phyloP scores from a whole-genome alignment of 2,113 vertebrate genomes.

The Tricholaema leucomelas region DNA sequence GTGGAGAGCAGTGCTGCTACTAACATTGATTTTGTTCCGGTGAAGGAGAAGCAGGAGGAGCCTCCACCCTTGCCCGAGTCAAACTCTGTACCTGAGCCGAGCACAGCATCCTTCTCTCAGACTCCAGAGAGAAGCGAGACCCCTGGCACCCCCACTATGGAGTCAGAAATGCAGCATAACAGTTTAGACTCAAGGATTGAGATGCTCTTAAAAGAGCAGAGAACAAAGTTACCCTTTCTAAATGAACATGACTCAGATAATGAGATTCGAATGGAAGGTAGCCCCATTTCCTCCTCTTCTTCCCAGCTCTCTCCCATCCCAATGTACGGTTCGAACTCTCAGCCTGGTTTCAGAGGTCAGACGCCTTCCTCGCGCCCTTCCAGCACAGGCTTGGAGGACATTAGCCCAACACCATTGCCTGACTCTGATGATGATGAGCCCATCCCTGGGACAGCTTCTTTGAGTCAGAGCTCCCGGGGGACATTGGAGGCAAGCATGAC shows the following conservation, averaged over 20 bases:
- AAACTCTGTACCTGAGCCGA: conserved; percentile 78
- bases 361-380: conserved; percentile 83
- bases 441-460: conserved; percentile 71
- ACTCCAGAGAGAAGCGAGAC: conserved; percentile 89
- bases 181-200: conserved; percentile 97
- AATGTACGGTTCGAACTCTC: conserved; percentile 77
- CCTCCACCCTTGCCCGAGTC: conserved; percentile 86
- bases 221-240: conserved; percentile 93
- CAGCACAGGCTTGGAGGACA: conserved; percentile 94
- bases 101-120: conserved; percentile 78
- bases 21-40: conserved; percentile 74
- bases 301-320: conserved; percentile 93
- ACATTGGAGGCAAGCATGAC: conserved; percentile 72
- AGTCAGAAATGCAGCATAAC: conserved; percentile 87
- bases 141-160: conserved; percentile 86
- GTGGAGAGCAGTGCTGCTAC: conserved; percentile 55
- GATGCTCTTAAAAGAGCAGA: conserved; percentile 97
- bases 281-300: conserved; percentile 95
- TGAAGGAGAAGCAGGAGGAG: conserved; percentile 84
- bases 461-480: conserved; percentile 73
- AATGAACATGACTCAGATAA: conserved; percentile 89
- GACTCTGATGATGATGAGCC: conserved; percentile 92
- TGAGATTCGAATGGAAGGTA: conserved; percentile 93
- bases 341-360: conserved; percentile 74
- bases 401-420: conserved; percentile 93